Percentiles rank a stretch among this genome's conserved stretches.
These are phyloP conservation scores for Molossus alvarezi DNA, from an alignment of 2,797 vertebrate species.

Conservation along the genomic window DNA sequence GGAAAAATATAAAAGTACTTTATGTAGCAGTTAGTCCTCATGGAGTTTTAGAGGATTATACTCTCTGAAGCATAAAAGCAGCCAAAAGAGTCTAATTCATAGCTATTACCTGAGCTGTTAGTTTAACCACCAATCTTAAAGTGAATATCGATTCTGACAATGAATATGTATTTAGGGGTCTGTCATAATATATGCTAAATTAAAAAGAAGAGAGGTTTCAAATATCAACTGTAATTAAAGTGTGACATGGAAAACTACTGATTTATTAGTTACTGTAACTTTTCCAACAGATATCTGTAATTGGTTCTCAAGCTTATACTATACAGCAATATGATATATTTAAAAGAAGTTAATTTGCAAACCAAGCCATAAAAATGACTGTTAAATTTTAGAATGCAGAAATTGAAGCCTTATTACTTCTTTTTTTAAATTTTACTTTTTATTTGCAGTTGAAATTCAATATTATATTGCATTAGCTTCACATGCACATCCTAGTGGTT, in stretches of 20 bases:
- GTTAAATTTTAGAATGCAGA: not conserved
- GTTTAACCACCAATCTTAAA: not conserved
- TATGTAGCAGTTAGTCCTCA: not conserved
- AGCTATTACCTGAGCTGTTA: not conserved
- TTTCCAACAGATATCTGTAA: not conserved
- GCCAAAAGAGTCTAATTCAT: not conserved
- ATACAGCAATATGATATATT: not conserved
- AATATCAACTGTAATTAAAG: constrained; percentile 12
- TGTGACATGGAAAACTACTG: not conserved
- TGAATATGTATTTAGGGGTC: not conserved
- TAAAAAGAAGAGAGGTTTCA: constrained; percentile 3
- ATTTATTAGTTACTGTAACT: not conserved
- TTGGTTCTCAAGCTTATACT: not conserved
- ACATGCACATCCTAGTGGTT: not conserved
- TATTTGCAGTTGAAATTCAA: no score
- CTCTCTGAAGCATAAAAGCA: not conserved
- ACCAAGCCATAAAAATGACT: not conserved
- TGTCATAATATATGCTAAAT: not conserved
- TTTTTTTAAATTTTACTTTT: not conserved
- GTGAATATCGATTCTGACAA: not conserved
- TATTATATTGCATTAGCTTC: not conserved
- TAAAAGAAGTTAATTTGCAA: not conserved
- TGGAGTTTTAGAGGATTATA: not conserved
- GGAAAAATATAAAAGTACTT: not conserved
- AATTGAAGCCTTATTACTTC: not conserved